A percentile compares a stretch with the other conserved stretches of the same genome.
Evolutionary conservation across 2,797 vertebrate genomes (phyloP).

Genomic region (Notolepis coatsorum): DNA sequence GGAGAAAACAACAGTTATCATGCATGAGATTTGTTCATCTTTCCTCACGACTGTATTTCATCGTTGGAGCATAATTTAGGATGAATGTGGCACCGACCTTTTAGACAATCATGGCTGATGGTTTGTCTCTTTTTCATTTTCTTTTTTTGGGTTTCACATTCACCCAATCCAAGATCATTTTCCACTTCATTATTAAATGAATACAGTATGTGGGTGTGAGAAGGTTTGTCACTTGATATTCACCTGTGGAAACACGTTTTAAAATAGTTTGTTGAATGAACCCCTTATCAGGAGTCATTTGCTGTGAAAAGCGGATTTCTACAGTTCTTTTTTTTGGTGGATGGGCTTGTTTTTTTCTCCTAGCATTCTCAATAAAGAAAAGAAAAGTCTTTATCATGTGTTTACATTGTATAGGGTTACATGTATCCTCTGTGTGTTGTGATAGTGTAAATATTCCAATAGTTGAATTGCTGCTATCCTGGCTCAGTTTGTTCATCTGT

Average conservation of each 20-base stretch:
- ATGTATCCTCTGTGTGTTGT: conserved; percentile 80
- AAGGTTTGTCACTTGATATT: conserved; percentile 35
- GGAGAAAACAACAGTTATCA: too few relatives aligned
- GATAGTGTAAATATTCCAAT: conserved; percentile 84
- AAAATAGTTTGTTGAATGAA: conserved; percentile 48
- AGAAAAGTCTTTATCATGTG: conserved; percentile 76
- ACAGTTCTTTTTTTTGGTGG: conserved; percentile 51
- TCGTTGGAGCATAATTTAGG: conserved; percentile 30
- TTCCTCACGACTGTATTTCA: conserved; percentile 30
- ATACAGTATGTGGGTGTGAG: conserved; percentile 12
- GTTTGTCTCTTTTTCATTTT: conserved; percentile 72
- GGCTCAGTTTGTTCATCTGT: conserved; percentile 79
- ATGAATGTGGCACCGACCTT: conserved; percentile 34
- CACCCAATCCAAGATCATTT: conserved; percentile 41
- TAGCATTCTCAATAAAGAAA: too few relatives aligned
- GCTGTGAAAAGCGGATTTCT: conserved; percentile 57
- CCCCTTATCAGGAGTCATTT: conserved; percentile 49
- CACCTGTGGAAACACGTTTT: conserved; percentile 56
- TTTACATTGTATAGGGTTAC: conserved; percentile 85
- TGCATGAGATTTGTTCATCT: conserved; percentile 43
- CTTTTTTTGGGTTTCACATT: too few relatives aligned
- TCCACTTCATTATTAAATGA: conserved; percentile 42
- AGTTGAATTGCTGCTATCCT: conserved; percentile 86
- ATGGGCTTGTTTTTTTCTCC: conserved; percentile 70
- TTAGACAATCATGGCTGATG: conserved; percentile 66